A percentile compares a stretch with the other conserved stretches of the same genome.
These are phyloP conservation scores for Selenia dentaria DNA, from an alignment of 2,888 invertebrate species.

Conservation along the genomic window DNA sequence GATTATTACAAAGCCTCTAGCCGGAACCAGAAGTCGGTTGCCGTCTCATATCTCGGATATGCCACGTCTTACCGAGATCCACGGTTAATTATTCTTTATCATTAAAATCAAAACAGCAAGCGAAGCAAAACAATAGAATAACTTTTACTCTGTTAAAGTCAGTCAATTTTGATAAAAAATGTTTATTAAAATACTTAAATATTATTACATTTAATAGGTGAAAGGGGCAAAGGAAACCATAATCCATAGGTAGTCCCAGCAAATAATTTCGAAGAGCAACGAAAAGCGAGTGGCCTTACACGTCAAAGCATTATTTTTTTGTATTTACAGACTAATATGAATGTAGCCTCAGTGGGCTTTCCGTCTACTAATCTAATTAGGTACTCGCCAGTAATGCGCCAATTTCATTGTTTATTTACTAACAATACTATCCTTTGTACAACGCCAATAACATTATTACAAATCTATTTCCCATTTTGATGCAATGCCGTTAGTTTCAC, in stretches of 20 bases:
- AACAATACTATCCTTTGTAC: constrained; percentile 82
- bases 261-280: constrained; percentile 66
- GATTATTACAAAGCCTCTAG: not conserved
- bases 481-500: constrained; percentile 75
- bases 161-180: constrained; percentile 51
- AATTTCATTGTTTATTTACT: constrained; percentile 78
- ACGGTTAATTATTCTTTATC: constrained; percentile 44
- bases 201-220: constrained; percentile 20
- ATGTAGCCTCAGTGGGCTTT: constrained; percentile 76
- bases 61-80: constrained; percentile 34
- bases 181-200: constrained; percentile 30
- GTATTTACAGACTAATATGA: constrained; percentile 67
- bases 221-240: constrained; percentile 48
- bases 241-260: constrained; percentile 43
- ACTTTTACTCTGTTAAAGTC: constrained; percentile 47
- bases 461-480: constrained; percentile 70
- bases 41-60: constrained; percentile 36
- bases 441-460: constrained; percentile 80
- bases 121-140: constrained; percentile 54
- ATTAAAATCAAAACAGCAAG: constrained; percentile 55
- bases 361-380: constrained; percentile 81
- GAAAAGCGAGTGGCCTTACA: constrained; percentile 69
- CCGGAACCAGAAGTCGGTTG: constrained; percentile 32
- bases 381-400: constrained; percentile 85
- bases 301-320: constrained; percentile 55